These are phyloP conservation scores for Oscheius sp. DNA, from an alignment of 1,140 invertebrate genomes.

Conservation along the genomic window DNA sequence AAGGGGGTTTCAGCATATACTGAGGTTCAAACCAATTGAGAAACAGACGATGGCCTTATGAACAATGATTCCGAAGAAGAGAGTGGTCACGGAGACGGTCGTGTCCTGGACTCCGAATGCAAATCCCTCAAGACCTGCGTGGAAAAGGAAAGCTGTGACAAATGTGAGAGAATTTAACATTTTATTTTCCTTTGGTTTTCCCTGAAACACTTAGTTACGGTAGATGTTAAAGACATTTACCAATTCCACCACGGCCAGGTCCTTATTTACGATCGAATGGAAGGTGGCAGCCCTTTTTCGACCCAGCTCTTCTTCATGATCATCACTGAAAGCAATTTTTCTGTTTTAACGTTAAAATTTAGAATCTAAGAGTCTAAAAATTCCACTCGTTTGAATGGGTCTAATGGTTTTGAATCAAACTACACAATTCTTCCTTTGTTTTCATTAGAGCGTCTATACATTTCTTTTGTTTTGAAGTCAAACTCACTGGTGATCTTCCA, in stretches of 20 bases:
- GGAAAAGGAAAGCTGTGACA: constrained; percentile 68
- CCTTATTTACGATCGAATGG: constrained; percentile 1
- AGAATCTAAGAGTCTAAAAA: no score
- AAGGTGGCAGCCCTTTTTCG: background rate
- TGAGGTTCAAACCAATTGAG: constrained; percentile 63
- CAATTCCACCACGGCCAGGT: constrained; percentile 8
- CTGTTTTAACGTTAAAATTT: no score
- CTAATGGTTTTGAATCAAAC: no score
- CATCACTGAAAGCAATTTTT: no score
- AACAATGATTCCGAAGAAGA: constrained; percentile 67
- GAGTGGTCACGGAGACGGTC: constrained; percentile 61
- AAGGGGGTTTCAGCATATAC: background rate
- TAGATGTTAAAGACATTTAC: background rate
- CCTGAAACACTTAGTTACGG: background rate
- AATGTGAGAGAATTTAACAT: constrained; percentile 44
- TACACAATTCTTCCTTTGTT: no score
- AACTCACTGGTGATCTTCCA: background rate
- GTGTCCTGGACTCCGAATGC: constrained; percentile 72
- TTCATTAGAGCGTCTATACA: no score
- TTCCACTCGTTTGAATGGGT: constrained; percentile 6
- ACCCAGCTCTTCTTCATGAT: background rate
- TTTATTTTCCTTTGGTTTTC: constrained; percentile 26
- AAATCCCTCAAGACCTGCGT: constrained; percentile 73
- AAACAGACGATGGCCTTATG: constrained; percentile 70
- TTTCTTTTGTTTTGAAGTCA: background rate